Conservation (phyloP, 2,888 invertebrate genomes). For the Polyommatus icarus region DNA sequence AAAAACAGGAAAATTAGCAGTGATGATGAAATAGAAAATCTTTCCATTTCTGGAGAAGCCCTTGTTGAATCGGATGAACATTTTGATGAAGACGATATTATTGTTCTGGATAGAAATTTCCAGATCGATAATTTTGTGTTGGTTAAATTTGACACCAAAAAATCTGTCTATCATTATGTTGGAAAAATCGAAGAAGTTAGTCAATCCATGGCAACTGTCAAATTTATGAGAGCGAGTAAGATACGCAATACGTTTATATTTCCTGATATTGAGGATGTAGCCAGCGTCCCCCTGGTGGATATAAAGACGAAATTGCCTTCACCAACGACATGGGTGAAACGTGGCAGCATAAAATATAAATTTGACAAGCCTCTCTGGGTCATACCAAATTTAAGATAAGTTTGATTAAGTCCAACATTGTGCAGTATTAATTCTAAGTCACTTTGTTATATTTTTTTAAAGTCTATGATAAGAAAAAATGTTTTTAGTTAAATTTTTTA, state of each 20-base stretch:
- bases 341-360: too few species aligned
- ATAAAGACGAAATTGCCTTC: constrained; percentile 27
- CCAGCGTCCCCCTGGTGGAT: constrained; percentile 23
- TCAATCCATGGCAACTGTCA: constrained; percentile 42
- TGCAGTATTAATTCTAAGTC: too few species aligned
- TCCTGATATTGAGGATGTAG: constrained; percentile 24
- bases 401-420: too few species aligned
- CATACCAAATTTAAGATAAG: too few species aligned
- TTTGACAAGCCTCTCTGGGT: too few species aligned
- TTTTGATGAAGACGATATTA: constrained; percentile 1
- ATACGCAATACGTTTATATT: constrained; percentile 39
- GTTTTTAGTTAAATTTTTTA: too few species aligned
- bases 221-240: constrained; percentile 43
- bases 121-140: constrained; percentile 38
- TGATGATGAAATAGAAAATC: constrained; percentile 36
- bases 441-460: too few species aligned
- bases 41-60: constrained; percentile 30
- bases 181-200: constrained; percentile 40
- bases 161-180: constrained; percentile 39
- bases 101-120: constrained; percentile 38
- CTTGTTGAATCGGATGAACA: constrained; percentile 31
- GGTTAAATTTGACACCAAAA: constrained; percentile 40
- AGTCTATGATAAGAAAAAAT: too few species aligned
- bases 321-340: too few species aligned
- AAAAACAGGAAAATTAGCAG: constrained; percentile 32